These are phyloP conservation scores for Amphimedon queenslandica DNA, from an alignment of 37 sponge, comb jelly and placozoan species.

Conservation along the genomic window DNA sequence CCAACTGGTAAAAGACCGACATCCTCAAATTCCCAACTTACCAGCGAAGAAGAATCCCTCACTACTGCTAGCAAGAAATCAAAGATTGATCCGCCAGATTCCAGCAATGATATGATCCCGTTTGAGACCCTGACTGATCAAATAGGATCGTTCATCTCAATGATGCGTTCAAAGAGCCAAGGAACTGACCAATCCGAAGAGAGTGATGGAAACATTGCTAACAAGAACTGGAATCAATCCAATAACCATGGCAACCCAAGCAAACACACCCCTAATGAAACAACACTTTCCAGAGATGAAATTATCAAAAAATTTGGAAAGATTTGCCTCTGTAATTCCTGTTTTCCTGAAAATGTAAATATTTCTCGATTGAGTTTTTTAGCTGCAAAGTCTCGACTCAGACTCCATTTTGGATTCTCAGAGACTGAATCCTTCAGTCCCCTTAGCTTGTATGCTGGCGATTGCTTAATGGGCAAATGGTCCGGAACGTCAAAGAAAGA, in stretches of 20 bases:
- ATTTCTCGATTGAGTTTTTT: not conserved
- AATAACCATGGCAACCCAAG: not conserved
- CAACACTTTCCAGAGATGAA: too few relatives aligned
- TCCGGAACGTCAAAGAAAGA: slow-evolving; percentile 13
- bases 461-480: not conserved
- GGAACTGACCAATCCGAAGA: not conserved
- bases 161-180: not conserved
- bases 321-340: not conserved
- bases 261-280: too few relatives aligned
- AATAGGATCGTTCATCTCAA: not conserved
- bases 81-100: not conserved
- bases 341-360: not conserved
- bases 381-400: not conserved
- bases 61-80: not conserved
- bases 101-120: not conserved
- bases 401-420: not conserved
- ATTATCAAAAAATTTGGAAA: not conserved
- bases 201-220: not conserved
- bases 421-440: not conserved
- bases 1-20: not conserved
- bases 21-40: not conserved
- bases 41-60: not conserved
- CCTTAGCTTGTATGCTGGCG: not conserved
- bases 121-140: not conserved
- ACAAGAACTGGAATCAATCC: not conserved